Evolutionary conservation across 2,888 invertebrate species (phyloP).

Genomic region (Zygothrica quintamaculata): DNA sequence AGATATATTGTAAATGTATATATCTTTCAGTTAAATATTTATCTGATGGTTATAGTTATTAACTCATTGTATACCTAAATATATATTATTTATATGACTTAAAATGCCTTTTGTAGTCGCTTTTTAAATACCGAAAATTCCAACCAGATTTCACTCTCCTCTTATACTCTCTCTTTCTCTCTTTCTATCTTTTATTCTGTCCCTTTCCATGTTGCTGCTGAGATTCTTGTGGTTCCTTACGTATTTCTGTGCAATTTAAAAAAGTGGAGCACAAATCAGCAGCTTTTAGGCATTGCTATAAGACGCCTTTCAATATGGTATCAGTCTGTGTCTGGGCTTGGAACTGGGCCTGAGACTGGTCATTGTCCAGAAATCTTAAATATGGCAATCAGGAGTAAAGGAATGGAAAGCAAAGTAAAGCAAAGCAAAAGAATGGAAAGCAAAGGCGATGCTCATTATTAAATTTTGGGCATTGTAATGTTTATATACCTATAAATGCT

Average conservation of each 20-base stretch:
- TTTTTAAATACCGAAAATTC: constrained; percentile 4
- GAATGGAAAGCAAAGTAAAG: constrained; percentile 1
- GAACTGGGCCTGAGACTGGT: constrained; percentile 16
- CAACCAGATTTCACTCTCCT: constrained; percentile 15
- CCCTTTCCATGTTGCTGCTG: no score
- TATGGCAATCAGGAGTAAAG: constrained; percentile 41
- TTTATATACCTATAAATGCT: constrained; percentile 11
- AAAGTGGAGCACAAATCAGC: constrained; percentile 60
- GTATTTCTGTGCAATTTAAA: constrained; percentile 54
- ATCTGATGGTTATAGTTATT: no score
- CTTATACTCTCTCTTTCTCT: no score
- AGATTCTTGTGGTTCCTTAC: constrained; percentile 41
- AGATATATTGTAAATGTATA: no score
- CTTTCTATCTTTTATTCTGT: not conserved
- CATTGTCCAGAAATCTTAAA: constrained; percentile 35
- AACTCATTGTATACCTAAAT: no score
- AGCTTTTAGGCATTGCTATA: constrained; percentile 63
- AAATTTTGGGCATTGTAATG: constrained; percentile 56
- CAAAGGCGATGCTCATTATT: constrained; percentile 59
- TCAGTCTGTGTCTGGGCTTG: no score
- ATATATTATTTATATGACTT: no score
- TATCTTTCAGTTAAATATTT: no score
- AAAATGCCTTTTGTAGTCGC: no score
- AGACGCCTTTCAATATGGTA: constrained; percentile 46
- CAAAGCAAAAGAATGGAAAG: not conserved